Percentiles rank a stretch among this genome's conserved stretches.
phyloP scores from a whole-genome alignment of 2,797 vertebrate species.

The Phrynocephalus forsythii region DNA sequence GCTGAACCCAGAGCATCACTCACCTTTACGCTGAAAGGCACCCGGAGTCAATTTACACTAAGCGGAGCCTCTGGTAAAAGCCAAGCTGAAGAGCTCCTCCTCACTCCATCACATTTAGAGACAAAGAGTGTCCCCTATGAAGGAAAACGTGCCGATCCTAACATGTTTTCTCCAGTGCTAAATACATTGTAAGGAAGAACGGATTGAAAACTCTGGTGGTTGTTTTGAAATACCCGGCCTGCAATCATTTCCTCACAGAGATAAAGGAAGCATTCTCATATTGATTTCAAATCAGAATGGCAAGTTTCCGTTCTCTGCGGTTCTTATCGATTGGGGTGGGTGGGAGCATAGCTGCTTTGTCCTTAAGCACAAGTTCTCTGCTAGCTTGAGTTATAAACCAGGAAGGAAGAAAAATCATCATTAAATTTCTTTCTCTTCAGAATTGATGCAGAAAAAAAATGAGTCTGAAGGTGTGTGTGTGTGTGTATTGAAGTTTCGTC shows the following conservation, averaged over 20 bases:
- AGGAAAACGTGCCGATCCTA: no score
- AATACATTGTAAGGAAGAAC: background rate
- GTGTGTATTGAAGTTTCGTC: background rate
- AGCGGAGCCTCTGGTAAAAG: background rate
- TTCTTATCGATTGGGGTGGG: background rate
- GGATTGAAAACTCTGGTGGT: background rate
- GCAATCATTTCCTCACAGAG: background rate
- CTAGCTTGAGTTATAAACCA: background rate
- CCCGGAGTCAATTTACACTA: no score
- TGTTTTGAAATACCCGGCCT: background rate
- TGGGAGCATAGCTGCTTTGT: background rate
- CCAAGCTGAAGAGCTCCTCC: background rate
- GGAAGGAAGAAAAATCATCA: background rate
- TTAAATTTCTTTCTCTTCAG: background rate
- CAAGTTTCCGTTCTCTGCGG: background rate
- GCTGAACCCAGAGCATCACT: no score
- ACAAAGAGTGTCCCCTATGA: background rate
- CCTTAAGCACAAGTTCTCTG: no score
- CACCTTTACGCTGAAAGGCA: background rate
- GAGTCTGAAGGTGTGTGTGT: background rate
- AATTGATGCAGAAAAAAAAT: background rate
- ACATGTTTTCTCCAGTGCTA: background rate
- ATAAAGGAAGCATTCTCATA: background rate
- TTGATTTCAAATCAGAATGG: background rate
- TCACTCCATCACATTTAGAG: background rate